phyloP scores from a whole-genome alignment of 92 coral and sea anemone genomes.

The Pocillopora grandis region DNA sequence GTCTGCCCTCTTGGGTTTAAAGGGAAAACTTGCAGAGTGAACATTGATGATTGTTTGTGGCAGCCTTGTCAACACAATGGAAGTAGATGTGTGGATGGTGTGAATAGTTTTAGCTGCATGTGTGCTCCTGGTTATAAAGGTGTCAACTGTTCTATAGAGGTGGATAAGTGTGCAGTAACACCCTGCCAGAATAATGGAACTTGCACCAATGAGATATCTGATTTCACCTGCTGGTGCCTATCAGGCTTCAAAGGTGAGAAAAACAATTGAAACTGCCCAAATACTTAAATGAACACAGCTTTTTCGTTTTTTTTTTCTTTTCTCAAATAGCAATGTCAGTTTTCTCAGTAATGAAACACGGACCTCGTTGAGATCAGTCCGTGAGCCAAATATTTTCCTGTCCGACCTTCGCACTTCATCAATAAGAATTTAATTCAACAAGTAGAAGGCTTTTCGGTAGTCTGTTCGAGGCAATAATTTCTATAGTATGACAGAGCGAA shows the following conservation, averaged over 20 bases:
- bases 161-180: conserved; percentile 59
- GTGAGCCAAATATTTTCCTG: too few species aligned
- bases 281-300: too few species aligned
- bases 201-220: conserved; percentile 64
- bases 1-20: conserved; percentile 72
- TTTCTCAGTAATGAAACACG: too few species aligned
- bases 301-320: too few species aligned
- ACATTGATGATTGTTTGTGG: conserved; percentile 69
- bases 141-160: conserved; percentile 70
- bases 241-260: conserved; percentile 69
- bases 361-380: too few species aligned
- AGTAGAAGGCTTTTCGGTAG: too few species aligned
- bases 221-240: conserved; percentile 62
- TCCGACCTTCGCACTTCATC: too few species aligned
- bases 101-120: conserved; percentile 57
- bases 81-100: conserved; percentile 60
- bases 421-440: too few species aligned
- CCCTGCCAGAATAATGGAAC: conserved; percentile 71
- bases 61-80: conserved; percentile 79
- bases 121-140: conserved; percentile 79
- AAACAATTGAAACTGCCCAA: background rate
- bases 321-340: too few species aligned
- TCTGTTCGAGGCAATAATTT: too few species aligned
- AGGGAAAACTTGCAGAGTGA: conserved; percentile 75
- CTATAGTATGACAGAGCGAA: too few species aligned